Evolutionary conservation across 92 coral and sea anemone genomes (phyloP).

Genomic region (Epizoanthus ramosus): DNA sequence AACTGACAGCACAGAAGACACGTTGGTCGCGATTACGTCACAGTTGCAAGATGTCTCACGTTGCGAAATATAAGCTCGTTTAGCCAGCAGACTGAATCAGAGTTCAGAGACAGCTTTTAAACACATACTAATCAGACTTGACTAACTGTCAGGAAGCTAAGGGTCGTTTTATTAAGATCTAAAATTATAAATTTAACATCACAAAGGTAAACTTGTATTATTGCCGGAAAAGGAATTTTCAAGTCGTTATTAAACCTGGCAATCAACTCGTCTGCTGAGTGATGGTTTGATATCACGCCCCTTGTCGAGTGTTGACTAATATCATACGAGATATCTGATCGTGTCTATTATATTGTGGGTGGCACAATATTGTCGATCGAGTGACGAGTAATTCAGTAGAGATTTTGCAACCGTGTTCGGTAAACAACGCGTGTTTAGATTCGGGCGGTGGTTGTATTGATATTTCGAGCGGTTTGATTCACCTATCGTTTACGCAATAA

Average conservation of each 20-base stretch:
- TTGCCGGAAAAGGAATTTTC: slow-evolving; percentile 27
- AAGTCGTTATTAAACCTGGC: slow-evolving; percentile 3
- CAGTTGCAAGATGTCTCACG: neutral
- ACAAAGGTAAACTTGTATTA: neutral
- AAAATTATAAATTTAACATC: slow-evolving; percentile 8
- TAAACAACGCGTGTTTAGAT: slow-evolving; percentile 15
- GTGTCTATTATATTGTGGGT: neutral
- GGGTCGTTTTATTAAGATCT: neutral
- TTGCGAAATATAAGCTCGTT: neutral
- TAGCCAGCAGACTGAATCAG: neutral
- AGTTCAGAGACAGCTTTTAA: neutral
- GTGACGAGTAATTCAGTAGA: slow-evolving; percentile 25
- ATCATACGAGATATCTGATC: slow-evolving; percentile 9
- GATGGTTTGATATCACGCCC: slow-evolving; percentile 16
- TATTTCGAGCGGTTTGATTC: no score
- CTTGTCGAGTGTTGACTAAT: neutral
- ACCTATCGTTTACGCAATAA: no score
- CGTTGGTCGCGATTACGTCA: neutral
- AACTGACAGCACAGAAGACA: neutral
- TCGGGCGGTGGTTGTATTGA: neutral
- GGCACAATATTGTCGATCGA: slow-evolving; percentile 3
- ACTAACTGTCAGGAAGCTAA: neutral
- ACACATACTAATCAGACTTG: neutral
- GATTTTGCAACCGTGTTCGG: slow-evolving; percentile 36
- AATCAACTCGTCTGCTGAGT: slow-evolving; percentile 18